Conservation (phyloP, 2,888 invertebrate species). For the Notocelia uddmanniana region DNA sequence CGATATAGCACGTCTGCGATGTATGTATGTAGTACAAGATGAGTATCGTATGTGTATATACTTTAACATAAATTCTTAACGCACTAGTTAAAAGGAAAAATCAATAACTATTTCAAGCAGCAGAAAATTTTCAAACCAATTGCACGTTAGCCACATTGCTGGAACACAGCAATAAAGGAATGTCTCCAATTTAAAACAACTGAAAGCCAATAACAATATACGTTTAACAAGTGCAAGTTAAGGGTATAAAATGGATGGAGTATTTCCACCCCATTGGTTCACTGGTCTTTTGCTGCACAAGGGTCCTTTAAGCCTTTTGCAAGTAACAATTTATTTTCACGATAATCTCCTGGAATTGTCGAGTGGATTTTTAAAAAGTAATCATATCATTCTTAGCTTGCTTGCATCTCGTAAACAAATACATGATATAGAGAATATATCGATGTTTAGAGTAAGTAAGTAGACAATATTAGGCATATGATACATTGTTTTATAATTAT, state of each 20-base stretch:
- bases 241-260: slow-evolving; percentile 72
- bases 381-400: background rate
- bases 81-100: background rate
- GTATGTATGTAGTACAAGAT: too few species aligned
- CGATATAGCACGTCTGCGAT: too few species aligned
- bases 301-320: slow-evolving; percentile 25
- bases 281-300: slow-evolving; percentile 52
- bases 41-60: too few species aligned
- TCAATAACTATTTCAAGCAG: background rate
- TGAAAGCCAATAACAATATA: slow-evolving; percentile 72
- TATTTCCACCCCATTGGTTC: slow-evolving; percentile 71
- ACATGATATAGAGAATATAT: too few species aligned
- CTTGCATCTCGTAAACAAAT: too few species aligned
- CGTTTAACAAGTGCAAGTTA: slow-evolving; percentile 70
- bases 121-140: slow-evolving; percentile 3
- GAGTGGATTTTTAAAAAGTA: slow-evolving; percentile 2
- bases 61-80: background rate
- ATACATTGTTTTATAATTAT: too few species aligned
- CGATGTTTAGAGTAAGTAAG: too few species aligned
- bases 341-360: background rate
- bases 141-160: slow-evolving; percentile 11
- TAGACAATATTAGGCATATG: too few species aligned
- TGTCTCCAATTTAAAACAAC: slow-evolving; percentile 13
- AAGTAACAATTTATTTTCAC: slow-evolving; percentile 19
- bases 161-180: slow-evolving; percentile 12